Evolutionary conservation across 37 sponge, comb jelly and placozoan genomes (phyloP).

Genomic region (Hexactinellida sp.): DNA sequence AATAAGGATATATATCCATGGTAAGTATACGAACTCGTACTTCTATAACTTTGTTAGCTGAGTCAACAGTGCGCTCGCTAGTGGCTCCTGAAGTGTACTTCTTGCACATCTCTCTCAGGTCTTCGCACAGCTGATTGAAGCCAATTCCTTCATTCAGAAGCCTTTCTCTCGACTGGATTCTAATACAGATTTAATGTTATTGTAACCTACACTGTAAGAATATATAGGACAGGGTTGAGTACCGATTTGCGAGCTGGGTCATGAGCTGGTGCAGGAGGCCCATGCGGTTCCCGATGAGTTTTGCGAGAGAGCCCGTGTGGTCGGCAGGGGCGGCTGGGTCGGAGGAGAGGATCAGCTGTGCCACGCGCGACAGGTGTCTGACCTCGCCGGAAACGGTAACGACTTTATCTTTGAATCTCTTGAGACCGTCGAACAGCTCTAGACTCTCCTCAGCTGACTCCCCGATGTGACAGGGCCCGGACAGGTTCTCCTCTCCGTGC

Average conservation of each 20-base stretch:
- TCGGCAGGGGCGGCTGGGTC: not conserved
- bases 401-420: slow-evolving; percentile 44
- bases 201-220: no score
- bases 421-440: slow-evolving; percentile 21
- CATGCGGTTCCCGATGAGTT: not conserved
- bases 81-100: not conserved
- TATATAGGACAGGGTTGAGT: no score
- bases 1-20: not conserved
- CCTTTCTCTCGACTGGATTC: not conserved
- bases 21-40: not conserved
- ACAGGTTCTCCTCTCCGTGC: slow-evolving; percentile 39
- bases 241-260: not conserved
- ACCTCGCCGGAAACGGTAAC: not conserved
- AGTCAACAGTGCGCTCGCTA: not conserved
- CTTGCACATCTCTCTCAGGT: not conserved
- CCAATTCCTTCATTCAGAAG: not conserved
- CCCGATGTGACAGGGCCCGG: slow-evolving; percentile 35
- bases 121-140: not conserved
- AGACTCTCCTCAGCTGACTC: slow-evolving; percentile 19
- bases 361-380: not conserved
- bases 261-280: not conserved
- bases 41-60: not conserved
- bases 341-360: not conserved
- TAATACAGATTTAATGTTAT: no score
- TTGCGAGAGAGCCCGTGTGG: not conserved